Conservation (phyloP, 1,140 invertebrate species). For the Papilio helenus region DNA sequence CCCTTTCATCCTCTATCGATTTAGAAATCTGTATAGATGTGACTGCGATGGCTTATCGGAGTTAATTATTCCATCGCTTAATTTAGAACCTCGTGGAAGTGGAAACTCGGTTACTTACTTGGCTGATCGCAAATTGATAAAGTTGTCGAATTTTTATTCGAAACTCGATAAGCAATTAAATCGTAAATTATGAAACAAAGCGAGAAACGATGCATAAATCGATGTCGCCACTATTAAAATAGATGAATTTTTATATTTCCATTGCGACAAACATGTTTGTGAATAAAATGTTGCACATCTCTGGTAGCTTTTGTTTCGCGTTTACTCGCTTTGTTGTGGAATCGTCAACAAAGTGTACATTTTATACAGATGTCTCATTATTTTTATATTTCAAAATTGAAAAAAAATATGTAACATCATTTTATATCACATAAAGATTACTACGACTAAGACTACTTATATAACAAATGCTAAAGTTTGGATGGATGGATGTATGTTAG, state of each 20-base stretch:
- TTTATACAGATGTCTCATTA: constrained; percentile 20
- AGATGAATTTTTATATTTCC: background rate
- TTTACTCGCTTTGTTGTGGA: constrained; percentile 23
- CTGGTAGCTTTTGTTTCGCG: background rate
- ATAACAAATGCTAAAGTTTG: too few species aligned
- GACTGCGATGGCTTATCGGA: background rate
- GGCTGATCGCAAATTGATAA: constrained; percentile 30
- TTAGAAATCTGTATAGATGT: constrained; percentile 25
- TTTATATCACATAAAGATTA: background rate
- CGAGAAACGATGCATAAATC: background rate
- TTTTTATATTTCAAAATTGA: background rate
- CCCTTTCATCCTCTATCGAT: constrained; percentile 22
- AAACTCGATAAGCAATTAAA: constrained; percentile 21
- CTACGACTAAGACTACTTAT: background rate
- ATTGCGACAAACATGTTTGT: constrained; percentile 3
- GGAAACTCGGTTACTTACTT: constrained; percentile 27
- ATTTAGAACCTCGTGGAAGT: constrained; percentile 29
- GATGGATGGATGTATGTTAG: too few species aligned
- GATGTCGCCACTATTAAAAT: constrained; percentile 13
- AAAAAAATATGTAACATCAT: background rate
- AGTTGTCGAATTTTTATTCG: constrained; percentile 32
- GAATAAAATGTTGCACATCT: constrained; percentile 16
- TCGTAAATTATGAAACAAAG: background rate
- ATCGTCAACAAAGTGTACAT: constrained; percentile 9
- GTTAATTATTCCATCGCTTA: constrained; percentile 31